These are phyloP conservation scores for Phalacrocorax carbo DNA, from an alignment of 2,113 vertebrate genomes.

Conservation along the genomic window DNA sequence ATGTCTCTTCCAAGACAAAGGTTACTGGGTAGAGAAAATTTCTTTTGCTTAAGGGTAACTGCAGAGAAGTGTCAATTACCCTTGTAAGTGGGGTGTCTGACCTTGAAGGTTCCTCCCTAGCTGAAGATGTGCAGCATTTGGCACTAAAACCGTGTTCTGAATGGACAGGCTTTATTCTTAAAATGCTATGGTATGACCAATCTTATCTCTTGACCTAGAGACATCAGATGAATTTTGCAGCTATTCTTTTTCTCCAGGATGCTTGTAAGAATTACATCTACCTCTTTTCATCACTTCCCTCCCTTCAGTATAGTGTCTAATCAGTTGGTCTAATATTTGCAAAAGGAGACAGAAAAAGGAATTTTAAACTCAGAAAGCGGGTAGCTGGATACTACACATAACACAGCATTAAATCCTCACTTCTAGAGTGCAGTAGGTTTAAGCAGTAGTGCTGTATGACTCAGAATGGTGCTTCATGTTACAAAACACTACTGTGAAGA, in stretches of 20 bases:
- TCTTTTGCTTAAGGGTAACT: not conserved
- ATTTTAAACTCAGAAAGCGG: not conserved
- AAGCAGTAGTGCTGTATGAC: not conserved
- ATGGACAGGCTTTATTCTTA: not conserved
- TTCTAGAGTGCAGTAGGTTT: not conserved
- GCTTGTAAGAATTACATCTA: not conserved
- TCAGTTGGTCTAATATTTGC: not conserved
- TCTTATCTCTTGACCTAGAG: not conserved
- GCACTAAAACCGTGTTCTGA: not conserved
- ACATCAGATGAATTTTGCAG: not conserved
- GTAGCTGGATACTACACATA: not conserved
- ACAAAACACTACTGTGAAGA: conserved; percentile 11
- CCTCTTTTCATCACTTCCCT: not conserved
- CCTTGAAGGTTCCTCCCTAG: not conserved
- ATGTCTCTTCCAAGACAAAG: not conserved
- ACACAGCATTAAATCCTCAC: not conserved
- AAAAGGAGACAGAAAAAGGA: not conserved
- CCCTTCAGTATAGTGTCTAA: not conserved
- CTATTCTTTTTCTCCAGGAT: not conserved
- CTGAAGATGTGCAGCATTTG: not conserved
- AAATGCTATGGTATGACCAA: not conserved
- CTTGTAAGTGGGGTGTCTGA: not conserved
- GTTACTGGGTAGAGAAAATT: not conserved
- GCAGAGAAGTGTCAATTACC: not conserved
- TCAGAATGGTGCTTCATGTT: not conserved